Evolutionary conservation across 2,888 invertebrate genomes (phyloP).

Genomic region (Leptinotarsa peninsularis): DNA sequence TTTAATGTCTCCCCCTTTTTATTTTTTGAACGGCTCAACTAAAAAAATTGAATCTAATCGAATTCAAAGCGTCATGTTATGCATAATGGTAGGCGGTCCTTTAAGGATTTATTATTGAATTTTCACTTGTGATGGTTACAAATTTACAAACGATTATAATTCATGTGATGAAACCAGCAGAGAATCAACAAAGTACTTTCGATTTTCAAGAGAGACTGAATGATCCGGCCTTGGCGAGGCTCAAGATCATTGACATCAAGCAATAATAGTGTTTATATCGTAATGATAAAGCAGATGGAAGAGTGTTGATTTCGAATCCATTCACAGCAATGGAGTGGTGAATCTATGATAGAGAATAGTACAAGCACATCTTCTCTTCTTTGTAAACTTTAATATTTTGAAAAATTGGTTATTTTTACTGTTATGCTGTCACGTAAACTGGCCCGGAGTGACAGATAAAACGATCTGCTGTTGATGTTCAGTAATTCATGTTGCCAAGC

Average conservation of each 20-base stretch:
- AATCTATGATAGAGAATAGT: no score
- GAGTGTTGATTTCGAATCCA: no score
- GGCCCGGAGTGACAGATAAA: not conserved
- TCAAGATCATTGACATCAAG: conserved; percentile 10
- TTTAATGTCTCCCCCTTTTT: no score
- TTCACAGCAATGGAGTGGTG: no score
- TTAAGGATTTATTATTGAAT: not conserved
- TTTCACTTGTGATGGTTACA: not conserved
- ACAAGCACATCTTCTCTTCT: no score
- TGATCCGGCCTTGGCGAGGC: not conserved
- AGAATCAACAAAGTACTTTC: conserved; percentile 1
- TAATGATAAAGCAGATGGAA: not conserved
- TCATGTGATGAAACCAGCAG: not conserved
- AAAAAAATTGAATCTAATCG: not conserved
- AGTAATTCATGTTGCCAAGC: not conserved
- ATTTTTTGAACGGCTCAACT: no score
- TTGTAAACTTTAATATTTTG: no score
- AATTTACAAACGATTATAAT: not conserved
- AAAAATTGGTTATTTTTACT: no score
- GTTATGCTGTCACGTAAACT: not conserved
- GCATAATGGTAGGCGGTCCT: not conserved
- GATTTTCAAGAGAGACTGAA: not conserved
- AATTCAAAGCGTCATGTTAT: not conserved
- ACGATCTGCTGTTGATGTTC: not conserved
- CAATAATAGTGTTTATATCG: not conserved